A percentile compares a stretch with the other conserved stretches of the same genome.
Evolutionary conservation across 1,140 invertebrate species (phyloP).

Genomic region (Lethocerus indicus): DNA sequence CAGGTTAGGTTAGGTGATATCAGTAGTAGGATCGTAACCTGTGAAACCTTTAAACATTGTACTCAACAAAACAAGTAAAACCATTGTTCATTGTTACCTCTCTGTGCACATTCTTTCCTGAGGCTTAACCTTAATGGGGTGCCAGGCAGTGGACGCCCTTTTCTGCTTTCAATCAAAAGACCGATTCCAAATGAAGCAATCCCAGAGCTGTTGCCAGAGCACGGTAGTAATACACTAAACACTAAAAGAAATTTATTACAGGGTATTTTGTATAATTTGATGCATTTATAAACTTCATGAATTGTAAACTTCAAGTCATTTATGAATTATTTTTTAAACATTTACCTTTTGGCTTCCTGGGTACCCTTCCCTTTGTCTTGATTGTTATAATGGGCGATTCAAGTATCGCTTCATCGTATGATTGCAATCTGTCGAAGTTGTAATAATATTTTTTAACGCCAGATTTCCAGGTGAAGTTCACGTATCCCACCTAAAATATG

Average conservation of each 20-base stretch:
- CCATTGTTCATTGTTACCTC: slow-evolving; percentile 52
- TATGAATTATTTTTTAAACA: no score
- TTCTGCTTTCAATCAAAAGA: slow-evolving; percentile 62
- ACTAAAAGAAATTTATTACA: slow-evolving; percentile 42
- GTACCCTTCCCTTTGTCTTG: slow-evolving; percentile 63
- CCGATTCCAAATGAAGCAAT: slow-evolving; percentile 78
- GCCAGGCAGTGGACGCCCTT: slow-evolving; percentile 59
- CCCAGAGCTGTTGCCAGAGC: slow-evolving; percentile 73
- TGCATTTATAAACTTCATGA: background rate
- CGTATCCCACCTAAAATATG: slow-evolving; percentile 33
- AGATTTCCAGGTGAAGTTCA: slow-evolving; percentile 86
- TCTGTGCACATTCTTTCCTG: slow-evolving; percentile 84
- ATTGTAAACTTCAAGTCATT: background rate
- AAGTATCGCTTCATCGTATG: slow-evolving; percentile 64
- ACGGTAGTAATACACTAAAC: slow-evolving; percentile 81
- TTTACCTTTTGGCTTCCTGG: slow-evolving; percentile 62
- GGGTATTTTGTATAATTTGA: background rate
- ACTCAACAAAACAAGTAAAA: no score
- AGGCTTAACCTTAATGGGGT: slow-evolving; percentile 78
- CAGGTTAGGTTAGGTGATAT: no score
- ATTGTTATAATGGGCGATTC: slow-evolving; percentile 75
- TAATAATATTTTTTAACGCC: slow-evolving; percentile 69
- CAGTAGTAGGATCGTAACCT: no score
- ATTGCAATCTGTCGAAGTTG: slow-evolving; percentile 68
- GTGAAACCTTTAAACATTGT: no score